Conservation (phyloP, 2,113 vertebrate genomes). For the Melospiza melodia region DNA sequence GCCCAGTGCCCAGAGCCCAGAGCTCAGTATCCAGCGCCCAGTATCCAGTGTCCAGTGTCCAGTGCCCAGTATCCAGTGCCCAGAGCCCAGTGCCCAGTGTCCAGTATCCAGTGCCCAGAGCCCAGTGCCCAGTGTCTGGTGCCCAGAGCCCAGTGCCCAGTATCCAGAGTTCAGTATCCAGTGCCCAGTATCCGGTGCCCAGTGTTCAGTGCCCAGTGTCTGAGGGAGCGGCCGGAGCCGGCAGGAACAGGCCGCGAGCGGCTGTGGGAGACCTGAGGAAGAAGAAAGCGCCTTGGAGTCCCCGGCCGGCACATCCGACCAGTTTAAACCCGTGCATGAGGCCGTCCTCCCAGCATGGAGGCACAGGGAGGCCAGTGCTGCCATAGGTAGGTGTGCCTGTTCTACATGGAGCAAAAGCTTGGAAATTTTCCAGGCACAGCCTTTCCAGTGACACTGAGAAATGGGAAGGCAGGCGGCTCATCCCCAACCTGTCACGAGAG, state of each 20-base stretch:
- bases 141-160: accelerated
- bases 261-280: no score
- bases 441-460: accelerated
- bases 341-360: accelerated
- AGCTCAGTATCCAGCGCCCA: background rate
- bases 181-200: no score
- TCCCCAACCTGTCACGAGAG: accelerated
- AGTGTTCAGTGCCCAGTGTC: no score
- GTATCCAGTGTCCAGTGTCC: accelerated
- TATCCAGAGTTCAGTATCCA: accelerated
- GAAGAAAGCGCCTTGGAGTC: accelerated
- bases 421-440: accelerated
- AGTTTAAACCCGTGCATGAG: accelerated
- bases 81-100: accelerated
- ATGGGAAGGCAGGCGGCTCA: background rate
- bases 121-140: background rate
- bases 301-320: accelerated
- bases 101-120: accelerated
- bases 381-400: accelerated
- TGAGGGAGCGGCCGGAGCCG: accelerated
- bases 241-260: accelerated
- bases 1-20: accelerated
- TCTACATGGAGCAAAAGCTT: accelerated
- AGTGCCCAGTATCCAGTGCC: accelerated
- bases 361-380: accelerated